Percentiles rank a stretch among this genome's conserved stretches.
Evolutionary conservation across 2,797 vertebrate genomes (phyloP).

Genomic region (Fundulus diaphanus): DNA sequence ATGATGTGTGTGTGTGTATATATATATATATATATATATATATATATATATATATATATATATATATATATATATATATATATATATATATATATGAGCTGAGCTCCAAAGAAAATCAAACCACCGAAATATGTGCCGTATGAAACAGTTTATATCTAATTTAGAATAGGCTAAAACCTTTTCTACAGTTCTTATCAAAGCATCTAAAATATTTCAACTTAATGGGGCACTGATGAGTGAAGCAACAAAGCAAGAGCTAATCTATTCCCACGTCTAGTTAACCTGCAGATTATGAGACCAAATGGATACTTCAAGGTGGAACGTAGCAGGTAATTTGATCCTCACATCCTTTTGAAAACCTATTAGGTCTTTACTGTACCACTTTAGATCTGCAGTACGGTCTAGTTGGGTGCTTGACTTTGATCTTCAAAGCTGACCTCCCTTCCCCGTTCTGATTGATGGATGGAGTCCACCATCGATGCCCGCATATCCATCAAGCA

Average conservation of each 20-base stretch:
- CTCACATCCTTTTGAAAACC: conserved; percentile 57
- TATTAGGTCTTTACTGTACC: conserved; percentile 55
- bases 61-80: no score
- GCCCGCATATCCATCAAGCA: conserved; percentile 81
- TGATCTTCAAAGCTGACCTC: conserved; percentile 85
- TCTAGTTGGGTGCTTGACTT: conserved; percentile 68
- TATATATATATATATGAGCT: background rate
- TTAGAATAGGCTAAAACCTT: background rate
- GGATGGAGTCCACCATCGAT: conserved; percentile 70
- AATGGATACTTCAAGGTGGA: conserved; percentile 68
- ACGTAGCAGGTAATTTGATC: conserved; percentile 64
- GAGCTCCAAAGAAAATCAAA: conserved; percentile 15
- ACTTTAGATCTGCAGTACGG: conserved; percentile 49
- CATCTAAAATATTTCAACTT: background rate
- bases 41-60: no score
- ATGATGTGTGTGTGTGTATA: no score
- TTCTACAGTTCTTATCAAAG: background rate
- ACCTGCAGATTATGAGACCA: conserved; percentile 60
- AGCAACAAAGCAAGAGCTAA: conserved; percentile 28
- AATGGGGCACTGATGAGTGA: conserved; percentile 4
- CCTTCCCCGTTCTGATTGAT: conserved; percentile 71
- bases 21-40: no score
- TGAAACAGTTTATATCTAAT: background rate
- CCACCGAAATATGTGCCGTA: background rate
- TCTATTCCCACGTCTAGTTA: conserved; percentile 67